Evolutionary conservation across 2,888 invertebrate genomes (phyloP).

Genomic region (Dastarcus helophoroides): DNA sequence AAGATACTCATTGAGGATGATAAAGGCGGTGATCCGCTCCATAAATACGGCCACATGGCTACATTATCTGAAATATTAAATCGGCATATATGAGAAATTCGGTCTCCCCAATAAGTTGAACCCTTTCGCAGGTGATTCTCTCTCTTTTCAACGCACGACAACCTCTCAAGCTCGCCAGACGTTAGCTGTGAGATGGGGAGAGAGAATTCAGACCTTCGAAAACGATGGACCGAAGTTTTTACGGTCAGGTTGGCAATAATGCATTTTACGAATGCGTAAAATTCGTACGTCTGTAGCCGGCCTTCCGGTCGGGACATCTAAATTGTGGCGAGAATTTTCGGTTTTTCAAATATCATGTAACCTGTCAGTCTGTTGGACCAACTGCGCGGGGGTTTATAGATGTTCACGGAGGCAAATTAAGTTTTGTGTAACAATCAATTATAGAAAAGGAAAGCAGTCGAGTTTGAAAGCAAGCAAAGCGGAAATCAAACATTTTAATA

Average conservation of each 20-base stretch:
- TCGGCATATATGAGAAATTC: slow-evolving; percentile 16
- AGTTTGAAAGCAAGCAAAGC: too few relatives aligned
- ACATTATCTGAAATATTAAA: slow-evolving; percentile 16
- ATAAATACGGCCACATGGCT: slow-evolving; percentile 7
- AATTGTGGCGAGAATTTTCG: too few relatives aligned
- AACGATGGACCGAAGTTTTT: slow-evolving; percentile 1
- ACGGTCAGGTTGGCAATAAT: slow-evolving; percentile 1
- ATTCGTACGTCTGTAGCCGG: not conserved
- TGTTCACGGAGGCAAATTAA: too few relatives aligned
- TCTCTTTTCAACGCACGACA: slow-evolving; percentile 2
- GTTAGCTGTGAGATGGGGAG: not conserved
- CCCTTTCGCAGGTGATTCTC: not conserved
- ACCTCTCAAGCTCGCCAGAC: slow-evolving; percentile 1
- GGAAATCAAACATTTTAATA: too few relatives aligned
- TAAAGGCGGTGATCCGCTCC: slow-evolving; percentile 4
- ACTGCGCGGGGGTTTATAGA: too few relatives aligned
- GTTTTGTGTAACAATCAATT: too few relatives aligned
- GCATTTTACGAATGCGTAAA: slow-evolving; percentile 1
- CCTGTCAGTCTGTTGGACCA: too few relatives aligned
- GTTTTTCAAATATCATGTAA: too few relatives aligned
- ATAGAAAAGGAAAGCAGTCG: too few relatives aligned
- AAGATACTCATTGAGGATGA: not conserved
- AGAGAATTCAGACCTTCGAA: not conserved
- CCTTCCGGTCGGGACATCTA: too few relatives aligned
- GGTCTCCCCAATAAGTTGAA: slow-evolving; percentile 3